Evolutionary conservation across 2,888 invertebrate species (phyloP), one percentile per base, ranked within the genome.

Genomic region (Apotomis turbidana): DNA sequence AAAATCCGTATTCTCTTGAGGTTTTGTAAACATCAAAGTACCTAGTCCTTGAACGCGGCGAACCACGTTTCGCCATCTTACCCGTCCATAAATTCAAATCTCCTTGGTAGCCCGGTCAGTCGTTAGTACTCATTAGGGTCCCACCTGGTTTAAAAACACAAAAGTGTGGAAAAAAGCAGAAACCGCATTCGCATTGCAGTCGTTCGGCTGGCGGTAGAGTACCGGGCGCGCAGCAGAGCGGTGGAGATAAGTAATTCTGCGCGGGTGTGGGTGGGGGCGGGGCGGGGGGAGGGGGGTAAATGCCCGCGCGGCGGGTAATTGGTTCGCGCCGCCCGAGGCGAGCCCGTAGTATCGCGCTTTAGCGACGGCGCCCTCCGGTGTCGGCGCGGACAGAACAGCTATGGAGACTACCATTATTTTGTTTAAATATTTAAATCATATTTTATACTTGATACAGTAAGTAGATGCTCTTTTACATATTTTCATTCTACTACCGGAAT

Each of bases 271-370:
- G 80, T 74, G 78, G 82, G 81, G 80, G 79, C 74, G 74, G 77
- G 77, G 78, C 80, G 82, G 81, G 83, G 78, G 80, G 80, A 83
- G 82, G 87, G 88, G 88, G 87, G 90, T 90, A 90, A 91, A 90
- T 91, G 90, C 90, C 89, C 90, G 90, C 87, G 86, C 85, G 89
- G 88, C 90, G 92, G 93, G 93, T 93, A 93, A 93, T 93, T 93
- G 93, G 93, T 93, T 92, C 91, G 91, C 92, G 92, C 92, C 92
- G 92, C 92, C 92, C 90, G 92, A 92, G 91, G 93, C 91, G 90
- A 91, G 91, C 92, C 90, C 90, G 91, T 90, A 92, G 91, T 92
- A 91, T 92, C 91, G 91, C 92, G 92, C 92, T 93, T 93, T 93
- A 92, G 92, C 90, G 91, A 91, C 91, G 92, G 91, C 92, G 91